phyloP scores from a whole-genome alignment of 2,797 vertebrate genomes.

The Squalus acanthias region DNA sequence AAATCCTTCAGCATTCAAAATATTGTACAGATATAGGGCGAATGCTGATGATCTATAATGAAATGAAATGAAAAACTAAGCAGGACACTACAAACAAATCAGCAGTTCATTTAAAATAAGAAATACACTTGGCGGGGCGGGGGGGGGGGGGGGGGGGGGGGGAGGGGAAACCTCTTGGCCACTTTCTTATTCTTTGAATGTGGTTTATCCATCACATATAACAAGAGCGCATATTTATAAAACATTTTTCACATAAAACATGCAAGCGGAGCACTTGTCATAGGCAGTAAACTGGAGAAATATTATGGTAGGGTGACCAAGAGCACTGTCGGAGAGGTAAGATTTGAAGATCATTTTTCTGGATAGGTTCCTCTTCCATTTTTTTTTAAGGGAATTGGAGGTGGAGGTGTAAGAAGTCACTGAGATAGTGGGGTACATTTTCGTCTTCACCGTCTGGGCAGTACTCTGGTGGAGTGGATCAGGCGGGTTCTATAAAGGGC shows the following conservation, averaged over 20 bases:
- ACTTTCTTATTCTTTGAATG: not conserved
- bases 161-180: not conserved
- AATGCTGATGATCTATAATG: not conserved
- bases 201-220: not conserved
- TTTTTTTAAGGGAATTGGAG: too few species aligned
- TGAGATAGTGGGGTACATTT: not conserved
- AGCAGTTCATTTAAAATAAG: not conserved
- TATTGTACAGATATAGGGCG: not conserved
- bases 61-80: not conserved
- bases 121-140: too few species aligned
- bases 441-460: not conserved
- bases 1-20: not conserved
- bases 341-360: not conserved
- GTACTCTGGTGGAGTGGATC: not conserved
- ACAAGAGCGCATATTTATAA: not conserved
- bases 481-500: not conserved
- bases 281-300: not conserved
- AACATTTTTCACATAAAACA: not conserved
- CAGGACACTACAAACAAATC: not conserved
- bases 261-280: not conserved
- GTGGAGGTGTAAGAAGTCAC: too few species aligned
- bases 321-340: not conserved
- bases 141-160: too few species aligned
- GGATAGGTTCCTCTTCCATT: too few species aligned
- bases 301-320: not conserved